Conservation (phyloP, 2,797 vertebrate genomes). For the Premnoplex brunnescens region DNA sequence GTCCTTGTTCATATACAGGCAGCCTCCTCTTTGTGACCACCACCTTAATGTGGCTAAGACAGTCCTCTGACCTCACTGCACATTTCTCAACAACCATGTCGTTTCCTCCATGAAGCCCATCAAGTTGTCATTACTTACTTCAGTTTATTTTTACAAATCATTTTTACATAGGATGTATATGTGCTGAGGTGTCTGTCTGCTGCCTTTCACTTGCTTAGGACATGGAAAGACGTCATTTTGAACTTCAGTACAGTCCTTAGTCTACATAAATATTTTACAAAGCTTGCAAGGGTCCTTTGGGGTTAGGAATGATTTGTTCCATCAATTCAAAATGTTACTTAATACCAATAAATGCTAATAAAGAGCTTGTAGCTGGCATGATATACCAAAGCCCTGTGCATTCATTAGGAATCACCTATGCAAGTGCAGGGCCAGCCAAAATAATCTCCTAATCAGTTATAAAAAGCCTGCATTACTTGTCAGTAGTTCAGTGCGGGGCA, state of each 20-base stretch:
- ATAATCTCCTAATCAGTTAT: slow-evolving; percentile 70
- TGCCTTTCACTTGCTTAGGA: slow-evolving; percentile 34
- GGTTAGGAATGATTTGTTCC: slow-evolving; percentile 13
- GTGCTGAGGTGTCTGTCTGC: slow-evolving; percentile 14
- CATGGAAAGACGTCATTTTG: slow-evolving; percentile 2
- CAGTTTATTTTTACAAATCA: slow-evolving; percentile 22
- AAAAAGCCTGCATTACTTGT: slow-evolving; percentile 48
- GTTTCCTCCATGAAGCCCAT: background rate
- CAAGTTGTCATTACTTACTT: slow-evolving; percentile 38
- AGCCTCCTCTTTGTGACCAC: background rate
- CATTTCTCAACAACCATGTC: background rate
- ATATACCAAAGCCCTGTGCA: background rate
- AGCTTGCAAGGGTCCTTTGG: background rate
- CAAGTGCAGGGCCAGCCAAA: slow-evolving; percentile 55
- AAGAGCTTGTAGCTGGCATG: slow-evolving; percentile 57
- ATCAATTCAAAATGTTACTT: slow-evolving; percentile 12
- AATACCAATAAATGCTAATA: slow-evolving; percentile 60
- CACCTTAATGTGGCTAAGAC: background rate
- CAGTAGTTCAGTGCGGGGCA: slow-evolving; percentile 45
- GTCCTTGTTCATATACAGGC: background rate
- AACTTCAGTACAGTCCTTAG: background rate
- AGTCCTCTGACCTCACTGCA: background rate
- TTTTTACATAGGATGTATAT: background rate
- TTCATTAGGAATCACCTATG: slow-evolving; percentile 61
- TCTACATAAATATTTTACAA: slow-evolving; percentile 23